Evolutionary conservation across 2,113 vertebrate species (phyloP).

Genomic region (Tretioscincus oriximinensis): DNA sequence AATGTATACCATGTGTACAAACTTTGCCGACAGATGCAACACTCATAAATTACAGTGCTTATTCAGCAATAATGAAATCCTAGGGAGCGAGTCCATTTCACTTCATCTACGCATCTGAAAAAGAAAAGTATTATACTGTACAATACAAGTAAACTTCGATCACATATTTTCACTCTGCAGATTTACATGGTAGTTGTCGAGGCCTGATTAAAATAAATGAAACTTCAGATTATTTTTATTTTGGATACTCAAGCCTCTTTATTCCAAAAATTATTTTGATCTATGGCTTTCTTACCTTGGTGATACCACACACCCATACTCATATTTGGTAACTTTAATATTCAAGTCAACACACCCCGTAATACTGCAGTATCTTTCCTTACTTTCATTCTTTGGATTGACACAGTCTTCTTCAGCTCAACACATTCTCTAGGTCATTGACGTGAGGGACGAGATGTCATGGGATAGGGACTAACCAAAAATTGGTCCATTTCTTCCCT

Average conservation of each 20-base stretch:
- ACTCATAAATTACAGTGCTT: slow-evolving; percentile 1
- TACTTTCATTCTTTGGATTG: too few relatives aligned
- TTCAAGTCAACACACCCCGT: too few relatives aligned
- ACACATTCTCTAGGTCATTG: too few relatives aligned
- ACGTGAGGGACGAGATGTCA: too few relatives aligned
- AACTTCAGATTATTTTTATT: not conserved
- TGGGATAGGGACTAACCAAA: too few relatives aligned
- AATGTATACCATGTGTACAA: not conserved
- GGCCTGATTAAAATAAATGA: not conserved
- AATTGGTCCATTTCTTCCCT: too few relatives aligned
- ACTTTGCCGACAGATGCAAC: not conserved
- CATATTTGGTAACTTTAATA: too few relatives aligned
- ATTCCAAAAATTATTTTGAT: not conserved
- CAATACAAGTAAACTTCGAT: not conserved
- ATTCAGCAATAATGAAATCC: not conserved
- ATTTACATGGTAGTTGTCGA: not conserved
- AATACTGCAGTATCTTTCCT: too few relatives aligned
- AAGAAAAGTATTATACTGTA: not conserved
- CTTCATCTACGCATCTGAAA: not conserved
- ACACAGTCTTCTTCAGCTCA: too few relatives aligned
- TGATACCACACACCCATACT: too few relatives aligned
- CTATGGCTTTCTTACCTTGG: too few relatives aligned
- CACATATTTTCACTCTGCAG: not conserved
- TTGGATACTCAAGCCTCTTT: not conserved
- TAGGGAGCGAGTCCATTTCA: not conserved